Percentiles rank a stretch among this genome's conserved stretches.
These are phyloP conservation scores for Stratiomys singularior DNA, from an alignment of 2,888 invertebrate genomes.

Conservation along the genomic window DNA sequence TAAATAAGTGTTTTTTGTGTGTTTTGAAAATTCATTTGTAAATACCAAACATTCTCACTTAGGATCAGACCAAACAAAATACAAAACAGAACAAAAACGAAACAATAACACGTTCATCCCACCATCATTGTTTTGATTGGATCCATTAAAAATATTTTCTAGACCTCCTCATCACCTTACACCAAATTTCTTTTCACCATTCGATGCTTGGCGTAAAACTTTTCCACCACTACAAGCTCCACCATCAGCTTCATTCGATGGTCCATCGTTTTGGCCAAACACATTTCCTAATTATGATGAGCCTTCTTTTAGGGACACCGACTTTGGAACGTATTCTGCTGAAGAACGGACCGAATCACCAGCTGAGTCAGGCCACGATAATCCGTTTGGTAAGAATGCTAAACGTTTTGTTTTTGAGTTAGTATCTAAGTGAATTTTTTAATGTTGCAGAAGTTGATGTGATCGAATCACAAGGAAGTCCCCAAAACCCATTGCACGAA, in stretches of 20 bases:
- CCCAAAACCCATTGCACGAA: slow-evolving; percentile 54
- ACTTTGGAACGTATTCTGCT: slow-evolving; percentile 42
- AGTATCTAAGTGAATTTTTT: neutral
- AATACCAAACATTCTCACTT: neutral
- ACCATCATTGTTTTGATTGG: neutral
- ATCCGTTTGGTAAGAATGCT: slow-evolving; percentile 49
- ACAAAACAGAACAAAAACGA: neutral
- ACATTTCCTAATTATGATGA: slow-evolving; percentile 49
- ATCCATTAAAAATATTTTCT: slow-evolving; percentile 13
- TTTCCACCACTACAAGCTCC: slow-evolving; percentile 44
- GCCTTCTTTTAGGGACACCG: slow-evolving; percentile 51
- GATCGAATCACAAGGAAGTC: slow-evolving; percentile 59
- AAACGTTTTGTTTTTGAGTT: too few relatives aligned
- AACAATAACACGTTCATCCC: slow-evolving; percentile 2
- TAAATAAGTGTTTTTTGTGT: neutral
- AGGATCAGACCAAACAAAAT: neutral
- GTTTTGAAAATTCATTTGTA: neutral
- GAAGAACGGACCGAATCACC: slow-evolving; percentile 48
- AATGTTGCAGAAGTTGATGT: slow-evolving; percentile 60
- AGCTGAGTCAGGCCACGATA: slow-evolving; percentile 35
- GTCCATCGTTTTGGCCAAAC: slow-evolving; percentile 49
- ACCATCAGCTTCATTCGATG: slow-evolving; percentile 23
- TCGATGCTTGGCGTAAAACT: slow-evolving; percentile 50
- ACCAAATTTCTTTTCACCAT: slow-evolving; percentile 49
- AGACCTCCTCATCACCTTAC: slow-evolving; percentile 30